Evolutionary conservation across 2,888 invertebrate species (phyloP).

Genomic region (Selenia dentaria): DNA sequence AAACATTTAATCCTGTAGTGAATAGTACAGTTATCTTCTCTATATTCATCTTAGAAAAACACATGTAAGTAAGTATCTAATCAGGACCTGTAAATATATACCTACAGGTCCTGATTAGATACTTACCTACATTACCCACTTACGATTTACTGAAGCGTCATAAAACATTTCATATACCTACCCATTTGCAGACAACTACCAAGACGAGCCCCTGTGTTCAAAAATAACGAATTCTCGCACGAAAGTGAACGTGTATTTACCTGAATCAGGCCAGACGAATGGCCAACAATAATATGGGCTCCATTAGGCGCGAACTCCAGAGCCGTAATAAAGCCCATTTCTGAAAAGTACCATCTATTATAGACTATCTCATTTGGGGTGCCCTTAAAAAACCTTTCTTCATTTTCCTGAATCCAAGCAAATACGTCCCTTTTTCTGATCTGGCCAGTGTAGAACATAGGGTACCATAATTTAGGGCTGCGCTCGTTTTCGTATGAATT

Average conservation of each 20-base stretch:
- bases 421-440: conserved; percentile 33
- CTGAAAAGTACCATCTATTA: conserved; percentile 61
- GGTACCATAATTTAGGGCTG: conserved; percentile 56
- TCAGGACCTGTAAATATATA: no score
- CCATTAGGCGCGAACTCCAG: conserved; percentile 72
- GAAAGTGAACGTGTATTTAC: conserved; percentile 63
- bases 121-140: no score
- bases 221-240: conserved; percentile 8
- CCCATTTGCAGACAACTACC: neutral
- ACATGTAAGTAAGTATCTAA: no score
- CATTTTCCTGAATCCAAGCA: conserved; percentile 56
- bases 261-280: conserved; percentile 80
- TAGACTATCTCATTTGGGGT: conserved; percentile 55
- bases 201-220: conserved; percentile 1
- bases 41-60: no score
- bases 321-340: conserved; percentile 62
- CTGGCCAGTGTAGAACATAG: conserved; percentile 54
- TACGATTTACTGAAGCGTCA: neutral
- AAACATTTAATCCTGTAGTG: no score
- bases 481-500: conserved; percentile 52
- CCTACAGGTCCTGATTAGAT: no score
- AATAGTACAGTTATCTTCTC: no score
- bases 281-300: conserved; percentile 66
- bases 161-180: neutral
- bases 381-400: conserved; percentile 51